Percentiles rank a stretch among this genome's conserved stretches.
Evolutionary conservation across 2,888 invertebrate genomes (phyloP).

Genomic region (Cremastinae sp.): DNA sequence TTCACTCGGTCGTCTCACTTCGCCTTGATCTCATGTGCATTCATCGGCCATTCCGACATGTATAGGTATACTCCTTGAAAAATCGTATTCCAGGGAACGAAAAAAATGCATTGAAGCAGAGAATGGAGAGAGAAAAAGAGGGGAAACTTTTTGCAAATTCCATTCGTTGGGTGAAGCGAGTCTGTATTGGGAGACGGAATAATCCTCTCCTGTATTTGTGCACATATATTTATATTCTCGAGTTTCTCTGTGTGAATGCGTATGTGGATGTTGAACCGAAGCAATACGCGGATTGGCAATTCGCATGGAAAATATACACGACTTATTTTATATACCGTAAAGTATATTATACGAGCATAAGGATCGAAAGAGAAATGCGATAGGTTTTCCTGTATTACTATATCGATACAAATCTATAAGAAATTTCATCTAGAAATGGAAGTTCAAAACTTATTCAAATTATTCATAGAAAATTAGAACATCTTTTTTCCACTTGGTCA

Average conservation of each 20-base stretch:
- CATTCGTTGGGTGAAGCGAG: slow-evolving; percentile 31
- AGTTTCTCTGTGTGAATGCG: slow-evolving; percentile 28
- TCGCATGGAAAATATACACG: slow-evolving; percentile 53
- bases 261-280: too few relatives aligned
- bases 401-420: slow-evolving; percentile 12
- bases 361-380: slow-evolving; percentile 46
- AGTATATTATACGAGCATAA: slow-evolving; percentile 38
- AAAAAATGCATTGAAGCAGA: neutral
- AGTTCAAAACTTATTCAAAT: too few relatives aligned
- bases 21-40: too few relatives aligned
- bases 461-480: too few relatives aligned
- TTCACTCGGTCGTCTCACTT: too few relatives aligned
- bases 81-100: slow-evolving; percentile 19
- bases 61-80: neutral
- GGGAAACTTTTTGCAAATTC: slow-evolving; percentile 52
- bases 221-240: slow-evolving; percentile 36
- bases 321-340: slow-evolving; percentile 46
- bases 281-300: slow-evolving; percentile 58
- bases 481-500: neutral
- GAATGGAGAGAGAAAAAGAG: slow-evolving; percentile 16
- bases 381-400: neutral
- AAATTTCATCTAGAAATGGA: slow-evolving; percentile 5
- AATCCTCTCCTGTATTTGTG: slow-evolving; percentile 19
- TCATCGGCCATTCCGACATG: too few relatives aligned
- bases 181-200: slow-evolving; percentile 36